Percentiles rank a stretch among this genome's conserved stretches.
phyloP scores from a whole-genome alignment of 2,797 vertebrate species.

The Sphenopsis melanotis region DNA sequence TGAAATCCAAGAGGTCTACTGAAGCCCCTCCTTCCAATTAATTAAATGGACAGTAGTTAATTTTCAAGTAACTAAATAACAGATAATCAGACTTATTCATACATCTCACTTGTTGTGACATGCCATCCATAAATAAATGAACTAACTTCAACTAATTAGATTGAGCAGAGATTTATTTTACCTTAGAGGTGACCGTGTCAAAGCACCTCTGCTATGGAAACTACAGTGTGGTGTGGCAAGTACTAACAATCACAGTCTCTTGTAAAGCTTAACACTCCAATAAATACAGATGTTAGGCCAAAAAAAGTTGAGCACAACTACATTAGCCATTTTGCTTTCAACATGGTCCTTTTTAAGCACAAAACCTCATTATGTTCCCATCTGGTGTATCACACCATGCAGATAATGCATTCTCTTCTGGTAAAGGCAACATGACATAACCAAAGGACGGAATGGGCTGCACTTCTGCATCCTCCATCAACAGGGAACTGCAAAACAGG shows the following conservation, averaged over 20 bases:
- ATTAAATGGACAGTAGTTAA: background rate
- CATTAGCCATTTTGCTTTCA: background rate
- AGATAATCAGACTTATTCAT: rapidly evolving
- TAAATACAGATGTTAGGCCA: background rate
- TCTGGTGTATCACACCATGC: rapidly evolving
- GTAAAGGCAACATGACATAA: background rate
- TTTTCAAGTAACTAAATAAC: background rate
- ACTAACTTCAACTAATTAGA: background rate
- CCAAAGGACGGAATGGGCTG: background rate
- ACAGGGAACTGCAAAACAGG: background rate
- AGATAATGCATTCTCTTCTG: background rate
- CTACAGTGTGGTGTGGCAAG: background rate
- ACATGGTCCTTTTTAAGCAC: background rate
- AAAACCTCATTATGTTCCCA: background rate
- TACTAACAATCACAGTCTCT: background rate
- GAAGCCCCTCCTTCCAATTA: background rate
- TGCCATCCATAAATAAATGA: background rate
- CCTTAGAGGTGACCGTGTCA: rapidly evolving
- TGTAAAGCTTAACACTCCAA: background rate
- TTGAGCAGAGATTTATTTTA: background rate
- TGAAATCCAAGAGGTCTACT: background rate
- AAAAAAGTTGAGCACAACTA: background rate
- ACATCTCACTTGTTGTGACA: background rate
- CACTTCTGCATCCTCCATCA: background rate
- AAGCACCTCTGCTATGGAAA: background rate